Evolutionary conservation across 1,140 invertebrate species (phyloP), one percentile per base, ranked within the genome.

Genomic region (Platyscapa corneri): DNA sequence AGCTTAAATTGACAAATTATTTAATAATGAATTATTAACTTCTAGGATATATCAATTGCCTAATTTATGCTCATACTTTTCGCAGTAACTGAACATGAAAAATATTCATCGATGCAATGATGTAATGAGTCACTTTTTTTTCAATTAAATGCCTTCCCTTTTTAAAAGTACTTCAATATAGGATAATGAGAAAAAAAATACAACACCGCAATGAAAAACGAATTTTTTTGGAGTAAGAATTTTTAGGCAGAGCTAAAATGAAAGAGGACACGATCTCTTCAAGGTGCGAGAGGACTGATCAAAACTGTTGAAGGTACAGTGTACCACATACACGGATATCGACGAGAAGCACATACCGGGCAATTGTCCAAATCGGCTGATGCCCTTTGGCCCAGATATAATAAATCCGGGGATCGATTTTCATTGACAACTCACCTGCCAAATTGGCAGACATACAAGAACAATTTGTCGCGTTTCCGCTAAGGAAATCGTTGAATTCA

Each of bases 371-470:
- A 92, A 84, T 85, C 89, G 91, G 89, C 89, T 89, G 90, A 92
- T 92, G 90, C 89, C 90, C 91, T 89, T 89, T 91, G 88, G 89
- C 91, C 91, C 87, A 88, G 83, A 90, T 91, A 89, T 90, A 89
- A 78, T 46, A 84, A 74, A 65, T 70, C 46, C 23, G 78, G 72
- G 87, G 88, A 91, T 91, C 87, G 90, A 90, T 92, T 92, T 91
- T 92, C 91, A 92, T 92, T 92, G 90, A 92, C 90, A 91, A 91
- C 72, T 90, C 74, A 32, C 83, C 85, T 89, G 91, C 90, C 90
- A 91, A 92, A 89, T 88, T 88, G 88, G 74, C 86, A 87, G 72
- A 53, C 16, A 5, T 42, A 81, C 78, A 80, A 80, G n/a, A 80
- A 37, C 18, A 70, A 81, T 81, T 81, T 81, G 64, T 81, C 30